Evolutionary conservation across 2,888 invertebrate species (phyloP).

Genomic region (Ectemnius cavifrons): DNA sequence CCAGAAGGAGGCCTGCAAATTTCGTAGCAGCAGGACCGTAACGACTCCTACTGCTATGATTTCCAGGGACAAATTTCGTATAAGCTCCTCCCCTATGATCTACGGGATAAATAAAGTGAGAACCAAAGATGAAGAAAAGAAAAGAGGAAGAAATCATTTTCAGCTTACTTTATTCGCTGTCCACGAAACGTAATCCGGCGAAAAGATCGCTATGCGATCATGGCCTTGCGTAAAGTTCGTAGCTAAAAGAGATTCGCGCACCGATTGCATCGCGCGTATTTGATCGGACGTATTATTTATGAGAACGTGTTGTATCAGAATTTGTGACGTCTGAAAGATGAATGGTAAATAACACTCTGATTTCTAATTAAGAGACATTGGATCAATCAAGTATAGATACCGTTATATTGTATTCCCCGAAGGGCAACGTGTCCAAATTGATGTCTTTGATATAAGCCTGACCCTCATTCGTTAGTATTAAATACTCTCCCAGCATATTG

Average conservation of each 20-base stretch:
- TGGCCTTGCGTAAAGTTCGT: conserved; percentile 66
- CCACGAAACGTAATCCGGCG: conserved; percentile 74
- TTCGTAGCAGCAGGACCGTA: conserved; percentile 76
- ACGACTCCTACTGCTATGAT: conserved; percentile 77
- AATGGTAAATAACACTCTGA: background rate
- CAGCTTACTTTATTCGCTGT: conserved; percentile 71
- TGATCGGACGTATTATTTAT: conserved; percentile 72
- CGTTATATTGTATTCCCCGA: conserved; percentile 73
- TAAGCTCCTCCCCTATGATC: conserved; percentile 74
- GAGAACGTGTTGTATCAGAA: conserved; percentile 72
- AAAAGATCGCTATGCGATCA: conserved; percentile 69
- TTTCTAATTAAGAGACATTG: background rate
- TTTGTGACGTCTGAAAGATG: conserved; percentile 70
- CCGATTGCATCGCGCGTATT: conserved; percentile 72
- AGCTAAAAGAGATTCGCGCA: conserved; percentile 64
- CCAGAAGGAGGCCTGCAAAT: conserved; percentile 76
- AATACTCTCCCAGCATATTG: conserved; percentile 70
- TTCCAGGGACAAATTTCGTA: conserved; percentile 77
- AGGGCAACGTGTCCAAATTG: conserved; percentile 71
- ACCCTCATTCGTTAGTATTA: conserved; percentile 73
- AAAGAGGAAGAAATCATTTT: background rate
- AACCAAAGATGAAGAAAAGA: background rate
- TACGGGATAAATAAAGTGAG: conserved; percentile 36
- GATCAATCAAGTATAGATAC: conserved; percentile 56
- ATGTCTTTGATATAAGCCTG: conserved; percentile 74